phyloP scores from a whole-genome alignment of 2,797 vertebrate species.

The Pipistrellus pipistrellus region DNA sequence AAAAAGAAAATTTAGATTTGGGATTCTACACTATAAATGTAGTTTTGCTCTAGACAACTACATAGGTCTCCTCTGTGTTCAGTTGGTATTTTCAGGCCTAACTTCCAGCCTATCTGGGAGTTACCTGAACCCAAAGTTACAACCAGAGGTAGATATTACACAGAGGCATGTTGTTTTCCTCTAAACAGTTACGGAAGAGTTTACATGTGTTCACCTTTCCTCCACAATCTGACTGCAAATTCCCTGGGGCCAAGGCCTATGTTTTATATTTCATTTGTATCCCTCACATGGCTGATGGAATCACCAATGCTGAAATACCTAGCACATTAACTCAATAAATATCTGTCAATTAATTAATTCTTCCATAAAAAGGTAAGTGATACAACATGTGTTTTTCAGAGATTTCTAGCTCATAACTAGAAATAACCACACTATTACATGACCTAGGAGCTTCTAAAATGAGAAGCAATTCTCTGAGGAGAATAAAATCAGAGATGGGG shows the following conservation, averaged over 20 bases:
- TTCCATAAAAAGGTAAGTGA: background rate
- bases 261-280: background rate
- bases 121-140: constrained; percentile 5
- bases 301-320: background rate
- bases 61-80: background rate
- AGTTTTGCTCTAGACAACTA: background rate
- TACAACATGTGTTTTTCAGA: background rate
- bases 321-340: background rate
- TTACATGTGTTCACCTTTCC: background rate
- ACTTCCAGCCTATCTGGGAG: background rate
- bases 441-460: background rate
- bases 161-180: background rate
- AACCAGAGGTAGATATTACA: background rate
- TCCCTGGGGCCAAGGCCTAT: background rate
- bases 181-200: background rate
- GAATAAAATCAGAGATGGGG: background rate
- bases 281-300: background rate
- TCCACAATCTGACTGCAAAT: background rate
- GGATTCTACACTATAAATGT: background rate
- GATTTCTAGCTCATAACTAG: constrained; percentile 11
- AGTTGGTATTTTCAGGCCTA: background rate
- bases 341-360: constrained; percentile 23
- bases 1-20: constrained; percentile 19
- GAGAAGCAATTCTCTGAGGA: background rate
- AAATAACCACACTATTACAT: constrained; percentile 12